Base-by-base conservation (phyloP, 2,113 vertebrate genomes). In the Chaetodon auriga region DNA sequence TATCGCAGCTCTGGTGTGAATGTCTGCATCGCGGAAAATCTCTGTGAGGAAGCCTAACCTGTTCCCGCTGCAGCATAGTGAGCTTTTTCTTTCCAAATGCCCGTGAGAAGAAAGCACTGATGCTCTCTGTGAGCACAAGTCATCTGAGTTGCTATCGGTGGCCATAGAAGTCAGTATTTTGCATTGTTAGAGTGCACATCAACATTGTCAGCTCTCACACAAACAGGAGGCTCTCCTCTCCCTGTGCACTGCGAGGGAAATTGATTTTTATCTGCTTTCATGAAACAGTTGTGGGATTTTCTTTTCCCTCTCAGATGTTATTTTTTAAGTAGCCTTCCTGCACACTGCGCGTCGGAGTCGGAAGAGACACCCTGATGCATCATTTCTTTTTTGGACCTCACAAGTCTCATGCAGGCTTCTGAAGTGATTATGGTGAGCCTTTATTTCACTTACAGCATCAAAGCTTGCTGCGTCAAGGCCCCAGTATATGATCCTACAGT, bases 21-120 rank as follows among this genome's bases (percentile, higher is more conserved):
- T 78, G 81, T 70, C 85, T 89, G 89, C 90, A 89, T 75, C 82
- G 65, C 80, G 64, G 82, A 72, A 70, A 48, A 75, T 49, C 61
- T 80, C 69, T n/a, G 71, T 83, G 58, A 86, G 58, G 23, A 51
- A 75, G 30, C 68, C 66, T 38, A 75, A 85, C 64, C 82, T 80
- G 75, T 84, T 76, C 80, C 48, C 68, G 51, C 78, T 80, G 84
- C 77, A 89, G 80, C n/a, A 41, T 41, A 71, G n/a, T n/a, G 58
- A 48, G 48, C 11, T 55, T 55, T 53, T 68, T 79, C 48, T 63
- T 45, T 36, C 30, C 7, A 74, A 80, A 75, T 65, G 54, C 55
- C 19, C 38, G 2, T 41, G 19, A 62, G 36, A 43, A 10, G 36
- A 45, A 69, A 55, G 74, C 71, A 9, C 3, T 16, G 43, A 46